Evolutionary conservation across 2,113 vertebrate species (phyloP), one percentile per base, ranked within the genome.

Genomic region (Lophotis ruficrista): DNA sequence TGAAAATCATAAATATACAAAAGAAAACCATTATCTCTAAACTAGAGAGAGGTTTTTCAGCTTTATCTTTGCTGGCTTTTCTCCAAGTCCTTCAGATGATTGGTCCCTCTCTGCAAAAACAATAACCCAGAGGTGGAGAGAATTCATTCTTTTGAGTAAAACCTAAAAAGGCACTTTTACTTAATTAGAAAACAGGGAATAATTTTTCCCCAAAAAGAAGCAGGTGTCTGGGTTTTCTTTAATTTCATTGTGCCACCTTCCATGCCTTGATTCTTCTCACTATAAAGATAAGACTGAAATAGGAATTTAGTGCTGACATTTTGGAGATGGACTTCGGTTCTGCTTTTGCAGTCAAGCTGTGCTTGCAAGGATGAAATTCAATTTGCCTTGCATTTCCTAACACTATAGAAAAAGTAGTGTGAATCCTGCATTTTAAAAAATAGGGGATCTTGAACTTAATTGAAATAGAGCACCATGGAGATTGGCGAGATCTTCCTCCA

Each of bases 31-130:
- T 77, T 95, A 75, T 65, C 41, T 73, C 37, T 62, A 45, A 88
- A 85, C 33, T 43, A 35, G 20, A 45, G 33, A 76, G 61, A 93
- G 19, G 37, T 76, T 94, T 89, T 96, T 83, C 79, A 73, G 64
- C 71, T 68, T 89, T 94, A 86, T 94, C 65, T 94, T 90, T 90
- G 25, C 45, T 96, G 89, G 70, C 61, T 23, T 86, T 95, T 70
- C 28, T 93, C 94, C 78, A 95, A 72, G 70, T 70, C 54, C 89
- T 85, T 91, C 51, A 81, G 73, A 65, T 21, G 23, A 56, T 31
- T 83, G 38, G 15, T 31, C 31, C 14, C 14, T 76, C 27, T 87
- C 53, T 85, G 41, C 53, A 87, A 72, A 89, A 89, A 45, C 61
- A 85, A 24, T 65, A 91, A 66, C 43, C 56, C 62, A 69, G 43